Evolutionary conservation across 2,797 vertebrate genomes (phyloP), one percentile per base, ranked within the genome.

Genomic region (Galaxias olidus): DNA sequence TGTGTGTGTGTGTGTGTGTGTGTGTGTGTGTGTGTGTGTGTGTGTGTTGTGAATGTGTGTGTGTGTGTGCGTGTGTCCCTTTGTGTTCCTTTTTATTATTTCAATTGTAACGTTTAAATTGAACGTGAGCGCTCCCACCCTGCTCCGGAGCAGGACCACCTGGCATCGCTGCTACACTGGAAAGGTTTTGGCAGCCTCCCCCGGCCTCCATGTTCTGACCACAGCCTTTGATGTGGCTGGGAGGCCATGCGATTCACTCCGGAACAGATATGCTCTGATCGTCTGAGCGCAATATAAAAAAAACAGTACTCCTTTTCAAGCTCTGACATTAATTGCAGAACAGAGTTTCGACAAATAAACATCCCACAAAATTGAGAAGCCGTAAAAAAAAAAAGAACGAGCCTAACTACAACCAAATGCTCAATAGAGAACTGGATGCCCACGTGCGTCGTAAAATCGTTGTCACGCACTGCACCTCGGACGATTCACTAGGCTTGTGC

Each of bases 391-490:
- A 63, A 66, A 48, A 60, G 66, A 78, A 65, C 52, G 0, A 61
- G 18, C 68, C 73, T 66, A 74, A 77, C 66, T 61, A 41, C 50
- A 41, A 66, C 68, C 79, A 80, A 82, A 77, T 75, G 72, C 53
- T 53, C 18, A 0, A 54, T 17, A 51, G 63, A 63, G 15, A 14
- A 17, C 5, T 51, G 19, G 17, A 59, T 52, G 14, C 61, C 12
- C 64, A 74, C 59, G 68, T 63, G 57, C 0, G 4, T 20, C 1
- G 71, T 30, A 30, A 30, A 2, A 30, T 30, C 6, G 6, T 6
- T 3, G 30, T 84, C 81, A 77, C 51, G 48, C 52, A 61, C 18
- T 30, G 30, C 30, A 30, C 3, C 30, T 30, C 6, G 30, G 30
- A 6, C 30, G 30, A 6, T 30, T 30, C 30, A 2, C 30, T 3